Base-by-base conservation (phyloP, 2,888 invertebrate species). In the Coronaproctus castanopsis region DNA sequence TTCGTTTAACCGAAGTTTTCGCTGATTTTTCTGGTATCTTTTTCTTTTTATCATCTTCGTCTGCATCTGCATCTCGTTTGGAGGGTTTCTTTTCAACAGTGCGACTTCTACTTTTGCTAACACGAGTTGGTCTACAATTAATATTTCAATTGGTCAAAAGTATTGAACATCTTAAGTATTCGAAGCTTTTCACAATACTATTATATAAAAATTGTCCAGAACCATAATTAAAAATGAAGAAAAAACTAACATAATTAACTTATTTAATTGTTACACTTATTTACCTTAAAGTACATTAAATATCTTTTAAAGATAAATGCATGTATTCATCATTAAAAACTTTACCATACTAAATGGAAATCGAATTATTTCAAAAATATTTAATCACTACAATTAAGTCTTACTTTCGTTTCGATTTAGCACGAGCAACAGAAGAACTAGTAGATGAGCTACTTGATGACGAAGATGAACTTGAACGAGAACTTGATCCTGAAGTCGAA, bases 381-480 rank as follows among this genome's bases (percentile, higher is more conserved):
- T 48, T 56, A 52, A 18, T 19, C 8, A 20, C 18, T 18, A 53
- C 20, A 19, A 2, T n/a, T 18, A 19, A 2, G 18, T 19, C 1
- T 73, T 74, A 76, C 80, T 80, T 77, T 71, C 82, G 75, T 73
- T 82, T 81, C 54, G 78, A 76, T 62, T 79, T 76, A 58, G 79
- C 77, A 24, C 82, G 77, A 54, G 81, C 76, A 54, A 81, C 72
- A 49, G 82, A 79, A 62, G 59, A 59, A 59, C 55, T 71, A 1
- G 77, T 73, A 1, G 74, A 73, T 24, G 72, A 78, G 66, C 71
- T 76, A 53, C 78, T 80, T 1, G 86, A 85, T 65, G 84, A 85
- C 0, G 85, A 89, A 1, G 82, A 82, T 8, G 84, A 88, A 57
- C 82, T 80, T 0, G 87, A 87, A 18, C 82, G 79, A 1, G 82